These are phyloP conservation scores for Columba livia DNA, from an alignment of 2,113 vertebrate genomes.

Conservation along the genomic window DNA sequence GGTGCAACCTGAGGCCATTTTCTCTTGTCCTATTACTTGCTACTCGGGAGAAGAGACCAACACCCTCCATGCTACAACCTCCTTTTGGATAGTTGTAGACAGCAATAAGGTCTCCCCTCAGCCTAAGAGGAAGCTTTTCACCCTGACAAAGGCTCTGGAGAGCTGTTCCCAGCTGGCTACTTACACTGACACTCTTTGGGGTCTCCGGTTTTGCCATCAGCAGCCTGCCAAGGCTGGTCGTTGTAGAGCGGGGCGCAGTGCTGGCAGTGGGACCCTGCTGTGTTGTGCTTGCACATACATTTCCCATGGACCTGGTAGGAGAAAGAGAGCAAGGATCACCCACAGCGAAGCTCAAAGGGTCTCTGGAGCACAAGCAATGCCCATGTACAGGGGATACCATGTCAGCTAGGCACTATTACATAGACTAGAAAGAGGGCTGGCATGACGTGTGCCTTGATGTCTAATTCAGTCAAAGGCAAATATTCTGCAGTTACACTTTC, in stretches of 20 bases:
- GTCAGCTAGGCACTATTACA: neutral
- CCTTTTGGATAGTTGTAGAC: too few relatives aligned
- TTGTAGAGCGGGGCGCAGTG: constrained; percentile 88
- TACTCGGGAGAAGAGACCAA: too few relatives aligned
- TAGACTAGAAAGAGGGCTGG: neutral
- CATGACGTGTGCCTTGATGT: neutral
- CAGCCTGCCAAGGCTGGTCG: constrained; percentile 93
- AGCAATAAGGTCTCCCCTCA: too few relatives aligned
- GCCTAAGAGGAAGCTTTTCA: neutral
- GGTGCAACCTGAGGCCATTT: too few relatives aligned
- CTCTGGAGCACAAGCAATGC: neutral
- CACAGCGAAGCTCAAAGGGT: neutral
- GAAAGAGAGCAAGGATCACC: constrained; percentile 32
- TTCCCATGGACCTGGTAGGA: constrained; percentile 88
- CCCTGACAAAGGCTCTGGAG: neutral
- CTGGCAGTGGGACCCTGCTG: constrained; percentile 91
- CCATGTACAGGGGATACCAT: neutral
- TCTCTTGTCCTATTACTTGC: too few relatives aligned
- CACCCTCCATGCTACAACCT: too few relatives aligned
- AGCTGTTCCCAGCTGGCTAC: constrained; percentile 24
- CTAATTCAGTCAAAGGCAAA: neutral
- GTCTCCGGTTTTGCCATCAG: constrained; percentile 86
- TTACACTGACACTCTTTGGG: constrained; percentile 91
- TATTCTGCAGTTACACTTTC: neutral
- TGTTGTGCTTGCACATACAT: constrained; percentile 96